Conservation (phyloP, 1,140 invertebrate species). For the Archivesica marissinica region DNA sequence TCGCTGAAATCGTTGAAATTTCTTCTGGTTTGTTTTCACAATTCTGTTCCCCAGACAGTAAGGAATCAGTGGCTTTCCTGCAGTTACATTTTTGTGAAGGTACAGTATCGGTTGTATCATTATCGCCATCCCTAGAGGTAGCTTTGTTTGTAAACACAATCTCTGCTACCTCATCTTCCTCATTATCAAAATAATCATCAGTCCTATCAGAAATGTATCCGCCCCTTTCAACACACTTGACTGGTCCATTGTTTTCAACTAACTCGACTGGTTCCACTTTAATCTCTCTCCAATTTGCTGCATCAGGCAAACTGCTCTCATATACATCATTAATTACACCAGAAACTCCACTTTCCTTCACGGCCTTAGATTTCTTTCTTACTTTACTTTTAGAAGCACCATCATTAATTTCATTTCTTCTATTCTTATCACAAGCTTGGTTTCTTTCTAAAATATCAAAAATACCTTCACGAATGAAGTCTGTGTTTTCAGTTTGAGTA, state of each 20-base stretch:
- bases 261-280: neutral
- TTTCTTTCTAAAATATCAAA: neutral
- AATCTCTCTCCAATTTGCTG: neutral
- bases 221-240: neutral
- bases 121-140: neutral
- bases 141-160: neutral
- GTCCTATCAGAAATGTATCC: constrained; percentile 10
- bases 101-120: neutral
- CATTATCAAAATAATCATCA: constrained; percentile 39
- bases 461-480: neutral
- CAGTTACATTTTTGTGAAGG: neutral
- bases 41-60: neutral
- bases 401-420: neutral
- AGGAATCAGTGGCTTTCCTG: neutral
- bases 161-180: neutral
- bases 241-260: neutral
- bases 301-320: neutral
- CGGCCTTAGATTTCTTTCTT: neutral
- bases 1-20: neutral
- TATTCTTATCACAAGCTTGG: neutral
- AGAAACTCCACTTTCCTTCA: neutral
- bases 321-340: neutral
- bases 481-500: constrained; percentile 27
- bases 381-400: neutral
- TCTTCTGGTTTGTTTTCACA: neutral